Evolutionary conservation across 2,888 invertebrate genomes (phyloP), one percentile per base, ranked within the genome.

Genomic region (Amphipyra tragopoginis): DNA sequence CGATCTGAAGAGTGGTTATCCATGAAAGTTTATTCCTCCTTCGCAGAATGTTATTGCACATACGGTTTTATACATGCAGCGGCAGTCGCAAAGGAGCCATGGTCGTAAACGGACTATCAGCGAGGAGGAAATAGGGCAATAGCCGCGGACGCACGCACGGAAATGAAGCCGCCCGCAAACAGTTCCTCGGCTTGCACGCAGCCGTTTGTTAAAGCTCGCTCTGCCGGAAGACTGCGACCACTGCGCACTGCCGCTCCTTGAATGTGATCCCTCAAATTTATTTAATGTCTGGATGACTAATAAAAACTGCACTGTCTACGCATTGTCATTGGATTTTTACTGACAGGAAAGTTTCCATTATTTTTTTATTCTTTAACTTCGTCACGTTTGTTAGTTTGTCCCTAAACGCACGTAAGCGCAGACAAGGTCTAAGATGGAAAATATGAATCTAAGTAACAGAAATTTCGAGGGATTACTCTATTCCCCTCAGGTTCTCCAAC

Each of bases 121-220:
- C 85, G 89, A 86, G 86, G 89, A 86, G 77, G 77, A 77, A 77
- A 77, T 77, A 86, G 83, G 79, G 75, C 69, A 71, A 70, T 66
- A 75, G 79, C 81, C 81, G 80, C 85, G 81, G 80, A 78, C 81
- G 82, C 86, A 87, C 86, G 86, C 86, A 81, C 89, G 91, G 91
- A 91, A 90, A 90, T 90, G 86, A 90, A 88, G 63, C 79, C 71
- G 67, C 77, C 86, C 85, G 74, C 81, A 78, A 78, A 67, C 72
- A 11, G 10, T 29, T 29, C 29, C 86, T 75, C 73, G 65, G 67
- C 67, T 72, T 69, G 74, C 81, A 82, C 81, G 81, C 84, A 81
- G 78, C 74, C 73, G 65, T 65, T 66, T 69, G 72, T 75, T 75
- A 69, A 74, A 72, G 34, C 57, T 40, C 50, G 53, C 72, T 55